phyloP scores from a whole-genome alignment of 2,113 vertebrate species.

The Prietella phreatophila region DNA sequence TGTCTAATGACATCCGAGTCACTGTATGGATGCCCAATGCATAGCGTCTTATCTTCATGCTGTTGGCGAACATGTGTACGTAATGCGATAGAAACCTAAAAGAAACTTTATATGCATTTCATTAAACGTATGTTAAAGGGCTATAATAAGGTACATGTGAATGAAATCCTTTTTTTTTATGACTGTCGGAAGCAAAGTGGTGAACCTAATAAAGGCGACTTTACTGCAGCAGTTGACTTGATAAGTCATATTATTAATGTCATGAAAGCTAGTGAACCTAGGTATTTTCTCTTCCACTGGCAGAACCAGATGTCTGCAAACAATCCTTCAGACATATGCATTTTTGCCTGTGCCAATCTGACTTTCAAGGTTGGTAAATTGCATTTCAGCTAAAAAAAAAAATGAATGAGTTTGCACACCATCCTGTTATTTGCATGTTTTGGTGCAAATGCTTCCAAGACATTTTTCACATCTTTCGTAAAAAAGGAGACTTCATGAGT shows the following conservation, averaged over 20 bases:
- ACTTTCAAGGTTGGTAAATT: background rate
- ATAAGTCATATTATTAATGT: background rate
- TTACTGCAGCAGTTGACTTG: background rate
- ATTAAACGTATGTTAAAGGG: too few species aligned
- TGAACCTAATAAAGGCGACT: background rate
- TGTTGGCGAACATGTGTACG: background rate
- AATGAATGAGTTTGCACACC: background rate
- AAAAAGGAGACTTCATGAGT: too few species aligned
- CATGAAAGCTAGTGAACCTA: background rate
- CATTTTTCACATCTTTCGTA: too few species aligned
- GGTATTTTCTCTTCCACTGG: background rate
- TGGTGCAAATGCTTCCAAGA: background rate
- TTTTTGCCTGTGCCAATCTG: background rate
- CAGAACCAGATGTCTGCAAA: background rate
- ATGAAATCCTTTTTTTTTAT: background rate
- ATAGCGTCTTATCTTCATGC: background rate
- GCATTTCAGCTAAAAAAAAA: background rate
- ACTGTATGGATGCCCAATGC: background rate
- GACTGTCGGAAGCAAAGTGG: background rate
- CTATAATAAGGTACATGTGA: too few species aligned
- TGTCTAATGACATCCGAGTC: background rate
- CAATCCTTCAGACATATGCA: too few species aligned
- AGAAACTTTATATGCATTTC: background rate
- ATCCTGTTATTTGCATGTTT: background rate
- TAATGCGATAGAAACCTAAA: background rate